phyloP scores from a whole-genome alignment of 2,888 invertebrate species.

The Eilema sororculum region DNA sequence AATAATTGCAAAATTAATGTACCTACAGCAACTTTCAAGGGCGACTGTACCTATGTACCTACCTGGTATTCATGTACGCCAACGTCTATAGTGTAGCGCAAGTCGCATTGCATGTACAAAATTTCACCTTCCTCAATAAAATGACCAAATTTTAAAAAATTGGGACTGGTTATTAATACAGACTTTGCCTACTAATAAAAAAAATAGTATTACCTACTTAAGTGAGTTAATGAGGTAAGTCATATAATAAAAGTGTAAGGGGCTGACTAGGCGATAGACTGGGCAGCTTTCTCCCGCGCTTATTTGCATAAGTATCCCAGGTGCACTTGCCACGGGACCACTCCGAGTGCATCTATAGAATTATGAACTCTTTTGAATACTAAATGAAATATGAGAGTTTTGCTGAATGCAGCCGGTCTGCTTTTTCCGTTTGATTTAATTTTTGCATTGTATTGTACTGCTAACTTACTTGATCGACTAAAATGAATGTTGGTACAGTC shows the following conservation, averaged over 20 bases:
- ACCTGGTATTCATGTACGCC: too few species aligned
- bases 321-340: conserved; percentile 34
- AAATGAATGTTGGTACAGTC: neutral
- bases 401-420: conserved; percentile 10
- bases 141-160: too few species aligned
- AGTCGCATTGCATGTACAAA: too few species aligned
- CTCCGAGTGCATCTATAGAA: conserved; percentile 29
- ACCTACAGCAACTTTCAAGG: too few species aligned
- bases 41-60: too few species aligned
- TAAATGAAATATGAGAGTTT: conserved; percentile 15
- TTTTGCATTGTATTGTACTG: neutral
- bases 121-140: too few species aligned
- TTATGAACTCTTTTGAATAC: conserved; percentile 24
- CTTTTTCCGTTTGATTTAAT: neutral
- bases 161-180: too few species aligned
- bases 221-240: conserved; percentile 37
- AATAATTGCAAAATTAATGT: too few species aligned
- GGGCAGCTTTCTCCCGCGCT: conserved; percentile 52
- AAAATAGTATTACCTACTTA: neutral
- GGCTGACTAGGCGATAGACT: conserved; percentile 39
- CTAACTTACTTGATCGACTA: neutral
- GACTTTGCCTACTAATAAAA: too few species aligned
- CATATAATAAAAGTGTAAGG: conserved; percentile 50
- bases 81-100: too few species aligned
- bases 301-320: conserved; percentile 40